Percentiles rank a stretch among this genome's conserved stretches.
Evolutionary conservation across 2,797 vertebrate species (phyloP).

Genomic region (Sebastes steindachneri): DNA sequence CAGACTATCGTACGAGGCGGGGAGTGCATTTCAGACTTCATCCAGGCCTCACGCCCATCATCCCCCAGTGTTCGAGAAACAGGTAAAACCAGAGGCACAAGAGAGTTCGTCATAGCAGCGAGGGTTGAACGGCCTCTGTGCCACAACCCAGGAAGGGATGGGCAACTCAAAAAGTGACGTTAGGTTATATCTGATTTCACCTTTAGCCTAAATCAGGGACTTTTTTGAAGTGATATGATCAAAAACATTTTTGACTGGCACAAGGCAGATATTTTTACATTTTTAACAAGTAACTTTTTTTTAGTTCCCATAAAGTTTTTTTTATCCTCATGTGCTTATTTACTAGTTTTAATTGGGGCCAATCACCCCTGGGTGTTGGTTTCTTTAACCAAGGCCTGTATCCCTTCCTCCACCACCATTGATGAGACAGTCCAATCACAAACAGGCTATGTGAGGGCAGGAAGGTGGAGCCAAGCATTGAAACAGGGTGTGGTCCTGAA

Average conservation of each 20-base stretch:
- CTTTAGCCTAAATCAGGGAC: conserved; percentile 59
- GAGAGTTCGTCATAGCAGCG: conserved; percentile 40
- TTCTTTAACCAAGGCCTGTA: conserved; percentile 40
- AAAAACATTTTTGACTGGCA: not conserved
- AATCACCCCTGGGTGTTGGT: conserved; percentile 17
- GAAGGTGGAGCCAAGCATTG: conserved; percentile 70
- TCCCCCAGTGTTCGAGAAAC: conserved; percentile 59
- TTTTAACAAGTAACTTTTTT: not conserved
- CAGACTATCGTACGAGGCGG: not conserved
- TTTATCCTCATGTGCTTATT: not conserved
- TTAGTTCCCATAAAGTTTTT: not conserved
- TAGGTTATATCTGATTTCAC: conserved; percentile 24
- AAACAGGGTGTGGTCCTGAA: conserved; percentile 82
- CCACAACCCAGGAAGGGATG: conserved; percentile 44
- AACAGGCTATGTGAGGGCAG: conserved; percentile 31
- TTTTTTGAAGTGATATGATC: not conserved
- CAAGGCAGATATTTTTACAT: not conserved
- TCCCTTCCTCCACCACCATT: conserved; percentile 38
- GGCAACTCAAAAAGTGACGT: conserved; percentile 31
- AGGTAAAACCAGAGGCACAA: conserved; percentile 78
- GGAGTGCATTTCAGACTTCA: conserved; percentile 12
- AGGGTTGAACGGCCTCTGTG: conserved; percentile 25
- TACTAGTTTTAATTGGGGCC: not conserved
- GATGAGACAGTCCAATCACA: conserved; percentile 69
- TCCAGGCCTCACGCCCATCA: conserved; percentile 60